Conservation (phyloP, 2,797 vertebrate genomes). For the Geotrypetes seraphini region DNA sequence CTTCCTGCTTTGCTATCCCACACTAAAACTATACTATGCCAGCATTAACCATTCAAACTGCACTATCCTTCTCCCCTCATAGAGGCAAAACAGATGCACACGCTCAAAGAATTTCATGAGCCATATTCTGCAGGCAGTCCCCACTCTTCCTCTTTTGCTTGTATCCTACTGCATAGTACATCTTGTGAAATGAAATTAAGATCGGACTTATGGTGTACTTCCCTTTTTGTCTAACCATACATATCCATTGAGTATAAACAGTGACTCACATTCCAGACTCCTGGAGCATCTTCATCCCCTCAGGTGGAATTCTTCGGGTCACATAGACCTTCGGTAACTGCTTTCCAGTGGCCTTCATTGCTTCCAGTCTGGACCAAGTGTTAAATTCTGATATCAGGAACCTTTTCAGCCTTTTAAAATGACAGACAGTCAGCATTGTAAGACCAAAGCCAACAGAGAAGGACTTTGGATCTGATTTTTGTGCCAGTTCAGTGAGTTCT, state of each 20-base stretch:
- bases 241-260: too few relatives aligned
- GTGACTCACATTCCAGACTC: conserved; percentile 63
- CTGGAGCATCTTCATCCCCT: conserved; percentile 56
- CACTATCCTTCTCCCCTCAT: too few relatives aligned
- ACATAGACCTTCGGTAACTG: conserved; percentile 54
- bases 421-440: conserved; percentile 54
- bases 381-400: conserved; percentile 29
- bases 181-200: not conserved
- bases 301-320: conserved; percentile 60
- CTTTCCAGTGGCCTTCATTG: conserved; percentile 41
- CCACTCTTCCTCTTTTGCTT: too few relatives aligned
- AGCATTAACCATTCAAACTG: too few relatives aligned
- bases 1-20: too few relatives aligned
- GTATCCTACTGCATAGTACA: too few relatives aligned
- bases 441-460: not conserved
- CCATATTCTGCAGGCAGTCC: too few relatives aligned
- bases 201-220: too few relatives aligned
- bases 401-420: conserved; percentile 41
- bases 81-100: too few relatives aligned
- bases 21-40: too few relatives aligned
- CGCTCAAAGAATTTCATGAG: too few relatives aligned
- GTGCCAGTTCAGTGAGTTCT: not conserved
- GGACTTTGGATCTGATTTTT: conserved; percentile 6
- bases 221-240: too few relatives aligned
- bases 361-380: conserved; percentile 7